These are phyloP conservation scores for Stegophylla sp. DNA, from an alignment of 2,888 invertebrate species.

Conservation along the genomic window DNA sequence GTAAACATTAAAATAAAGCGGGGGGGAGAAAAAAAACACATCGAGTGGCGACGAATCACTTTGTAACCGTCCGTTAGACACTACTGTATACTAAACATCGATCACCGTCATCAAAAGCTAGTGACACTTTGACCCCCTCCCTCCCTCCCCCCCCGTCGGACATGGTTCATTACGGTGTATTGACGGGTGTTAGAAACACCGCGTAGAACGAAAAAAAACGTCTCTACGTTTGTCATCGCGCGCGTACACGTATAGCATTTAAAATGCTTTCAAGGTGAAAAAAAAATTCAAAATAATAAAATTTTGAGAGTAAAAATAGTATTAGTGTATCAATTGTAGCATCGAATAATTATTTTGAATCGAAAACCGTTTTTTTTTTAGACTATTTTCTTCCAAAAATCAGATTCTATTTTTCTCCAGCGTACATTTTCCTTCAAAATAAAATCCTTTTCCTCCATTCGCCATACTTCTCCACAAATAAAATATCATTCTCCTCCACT, in stretches of 20 bases:
- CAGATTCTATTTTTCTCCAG: too few species aligned
- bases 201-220: neutral
- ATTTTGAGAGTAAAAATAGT: neutral
- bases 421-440: too few species aligned
- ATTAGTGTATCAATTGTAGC: too few species aligned
- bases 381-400: too few species aligned
- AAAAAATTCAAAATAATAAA: neutral
- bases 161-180: neutral
- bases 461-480: too few species aligned
- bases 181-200: neutral
- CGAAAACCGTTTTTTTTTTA: too few species aligned
- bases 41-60: neutral
- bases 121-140: neutral
- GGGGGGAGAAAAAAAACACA: neutral
- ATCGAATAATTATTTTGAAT: neutral
- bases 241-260: neutral
- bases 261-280: conserved; percentile 4
- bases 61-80: conserved; percentile 26
- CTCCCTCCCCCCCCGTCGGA: too few species aligned
- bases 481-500: too few species aligned
- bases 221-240: neutral
- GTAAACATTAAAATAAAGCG: conserved; percentile 15
- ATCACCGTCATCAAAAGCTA: conserved; percentile 8
- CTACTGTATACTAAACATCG: conserved; percentile 6
- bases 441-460: too few species aligned